A percentile compares a stretch with the other conserved stretches of the same genome.
Evolutionary conservation across 2,888 invertebrate species (phyloP).

Genomic region (Callosobruchus maculatus): DNA sequence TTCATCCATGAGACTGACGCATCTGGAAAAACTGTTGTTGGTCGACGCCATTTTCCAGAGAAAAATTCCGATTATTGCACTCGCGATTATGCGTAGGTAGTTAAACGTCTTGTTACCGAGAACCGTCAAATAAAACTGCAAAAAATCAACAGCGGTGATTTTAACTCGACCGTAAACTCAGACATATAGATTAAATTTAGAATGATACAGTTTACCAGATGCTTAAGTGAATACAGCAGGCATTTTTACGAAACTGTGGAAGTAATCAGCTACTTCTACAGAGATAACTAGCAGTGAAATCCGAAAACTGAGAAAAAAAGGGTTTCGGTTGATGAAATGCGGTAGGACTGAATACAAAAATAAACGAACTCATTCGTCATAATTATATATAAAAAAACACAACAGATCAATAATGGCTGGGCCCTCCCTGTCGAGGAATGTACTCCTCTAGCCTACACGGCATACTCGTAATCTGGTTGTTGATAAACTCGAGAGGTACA

Average conservation of each 20-base stretch:
- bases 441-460: too few relatives aligned
- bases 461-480: too few relatives aligned
- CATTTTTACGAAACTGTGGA: not conserved
- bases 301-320: too few relatives aligned
- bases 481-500: too few relatives aligned
- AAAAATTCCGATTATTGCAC: not conserved
- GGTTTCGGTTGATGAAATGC: too few relatives aligned
- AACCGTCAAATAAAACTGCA: not conserved
- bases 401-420: too few relatives aligned
- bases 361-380: too few relatives aligned
- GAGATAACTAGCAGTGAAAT: too few relatives aligned
- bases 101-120: not conserved
- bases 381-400: too few relatives aligned
- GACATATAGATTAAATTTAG: not conserved
- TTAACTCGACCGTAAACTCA: not conserved
- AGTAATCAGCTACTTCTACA: too few relatives aligned
- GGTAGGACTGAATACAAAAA: too few relatives aligned
- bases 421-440: too few relatives aligned
- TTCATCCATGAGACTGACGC: slow-evolving; percentile 22
- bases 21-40: slow-evolving; percentile 15
- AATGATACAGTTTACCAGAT: slow-evolving; percentile 38
- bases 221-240: not conserved
- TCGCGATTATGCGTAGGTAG: not conserved
- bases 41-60: not conserved
- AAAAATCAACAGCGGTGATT: not conserved